Base-by-base conservation (phyloP, 1,140 invertebrate species). In the Euwallacea fornicatus region DNA sequence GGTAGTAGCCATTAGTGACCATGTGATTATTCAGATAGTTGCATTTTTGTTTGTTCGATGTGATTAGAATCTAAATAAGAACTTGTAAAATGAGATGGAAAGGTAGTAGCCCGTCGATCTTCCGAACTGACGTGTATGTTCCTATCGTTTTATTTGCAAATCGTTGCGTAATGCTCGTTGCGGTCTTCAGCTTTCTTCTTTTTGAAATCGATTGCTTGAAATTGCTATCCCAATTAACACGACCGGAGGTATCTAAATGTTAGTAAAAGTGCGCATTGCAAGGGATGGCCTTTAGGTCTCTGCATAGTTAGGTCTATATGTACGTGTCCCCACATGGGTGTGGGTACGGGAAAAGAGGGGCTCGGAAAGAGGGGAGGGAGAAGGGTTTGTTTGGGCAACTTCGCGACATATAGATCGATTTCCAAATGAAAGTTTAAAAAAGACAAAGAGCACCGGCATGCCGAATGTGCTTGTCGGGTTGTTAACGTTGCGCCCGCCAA, bases 401-500 rank as follows among this genome's bases (percentile, higher is more conserved):
- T 21, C 11, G 33, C 56, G 56, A 65, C 43, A 58, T 54, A 33
- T 58, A 46, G 65, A 66, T 66, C 65, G 65, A 66, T 66, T 66
- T 56, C 65, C 41, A 66, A 66, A 66, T 66, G 54, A 66, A 66
- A 66, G 42, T 58, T 66, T 66, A 66, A 66, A 66, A 66, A 58
- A 54, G 50, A 54, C 50, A 66, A 66, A 64, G 62, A 64, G 65
- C 50, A 42, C 65, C 6, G 41, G 65, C 65, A 42, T 66, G 65
- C 65, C 65, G 65, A 66, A 66, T 66, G 65, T 66, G 65, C 65
- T 58, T 46, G 65, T 66, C 41, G 65, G 65, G 65, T 66, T 56
- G 65, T 66, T 66, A 66, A 66, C 65, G 55, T 56, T 66, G 55
- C 65, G 65, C 65, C 65, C 65, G 53, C 65, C 65, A 58, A 66